phyloP scores from a whole-genome alignment of 2,797 vertebrate genomes.

The Margarornis squamiger region DNA sequence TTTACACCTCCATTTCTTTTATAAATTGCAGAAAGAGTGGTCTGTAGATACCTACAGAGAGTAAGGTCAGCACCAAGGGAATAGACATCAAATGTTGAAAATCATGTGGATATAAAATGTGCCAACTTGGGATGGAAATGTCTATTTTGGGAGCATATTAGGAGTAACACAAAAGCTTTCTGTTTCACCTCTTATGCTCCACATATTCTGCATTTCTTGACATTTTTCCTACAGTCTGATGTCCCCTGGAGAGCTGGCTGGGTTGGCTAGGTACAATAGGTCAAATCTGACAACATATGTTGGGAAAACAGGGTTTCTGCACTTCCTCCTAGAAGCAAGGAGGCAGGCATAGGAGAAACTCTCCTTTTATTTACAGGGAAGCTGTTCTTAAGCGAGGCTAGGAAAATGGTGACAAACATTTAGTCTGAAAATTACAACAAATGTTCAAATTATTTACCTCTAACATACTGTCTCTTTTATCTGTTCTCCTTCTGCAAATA shows the following conservation, averaged over 20 bases:
- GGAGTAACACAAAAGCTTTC: background rate
- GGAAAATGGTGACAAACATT: background rate
- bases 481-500: background rate
- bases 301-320: background rate
- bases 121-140: background rate
- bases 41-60: background rate
- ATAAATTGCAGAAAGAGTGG: background rate
- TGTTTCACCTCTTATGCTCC: background rate
- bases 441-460: slow-evolving; percentile 26
- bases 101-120: background rate
- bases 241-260: background rate
- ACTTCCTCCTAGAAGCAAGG: background rate
- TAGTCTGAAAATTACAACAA: background rate
- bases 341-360: background rate
- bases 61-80: background rate
- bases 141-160: background rate
- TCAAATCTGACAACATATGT: background rate
- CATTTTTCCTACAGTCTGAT: background rate
- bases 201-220: background rate
- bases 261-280: background rate
- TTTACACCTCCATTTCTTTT: background rate
- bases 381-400: background rate
- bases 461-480: background rate
- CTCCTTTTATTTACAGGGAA: background rate
- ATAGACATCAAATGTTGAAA: slow-evolving; percentile 11